These are phyloP conservation scores for Synchiropus splendidus DNA, from an alignment of 2,113 vertebrate genomes.

Conservation along the genomic window DNA sequence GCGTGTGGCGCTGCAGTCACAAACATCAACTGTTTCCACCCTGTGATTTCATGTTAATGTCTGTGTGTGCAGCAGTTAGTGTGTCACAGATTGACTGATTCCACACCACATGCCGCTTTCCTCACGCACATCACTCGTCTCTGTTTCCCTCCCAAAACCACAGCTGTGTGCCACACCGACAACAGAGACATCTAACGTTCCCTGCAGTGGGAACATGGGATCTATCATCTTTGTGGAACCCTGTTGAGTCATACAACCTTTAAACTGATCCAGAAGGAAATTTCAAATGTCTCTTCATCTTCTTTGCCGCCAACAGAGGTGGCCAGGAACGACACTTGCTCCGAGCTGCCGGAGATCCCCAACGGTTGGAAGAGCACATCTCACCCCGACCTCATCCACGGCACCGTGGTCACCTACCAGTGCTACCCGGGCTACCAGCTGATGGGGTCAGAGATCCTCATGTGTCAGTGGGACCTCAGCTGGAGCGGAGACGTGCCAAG, in stretches of 20 bases:
- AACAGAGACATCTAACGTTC: constrained; percentile 1
- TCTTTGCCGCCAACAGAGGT: constrained; percentile 72
- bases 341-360: constrained; percentile 86
- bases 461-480: constrained; percentile 97
- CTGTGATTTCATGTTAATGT: constrained; percentile 30
- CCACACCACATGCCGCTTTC: constrained; percentile 31
- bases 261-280: neutral
- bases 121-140: constrained; percentile 37
- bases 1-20: constrained; percentile 17
- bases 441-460: constrained; percentile 81
- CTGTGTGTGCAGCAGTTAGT: constrained; percentile 27
- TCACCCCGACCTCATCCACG: constrained; percentile 86
- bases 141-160: constrained; percentile 29
- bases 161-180: constrained; percentile 18
- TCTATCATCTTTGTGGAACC: neutral
- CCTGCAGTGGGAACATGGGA: constrained; percentile 3
- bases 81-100: constrained; percentile 37
- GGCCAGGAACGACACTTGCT: constrained; percentile 89
- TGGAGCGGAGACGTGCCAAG: constrained; percentile 90
- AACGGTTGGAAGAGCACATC: constrained; percentile 95
- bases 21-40: constrained; percentile 28
- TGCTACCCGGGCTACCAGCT: constrained; percentile 91
- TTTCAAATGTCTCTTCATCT: neutral
- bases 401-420: constrained; percentile 91
- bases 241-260: neutral